These are phyloP conservation scores for Hirtodrosophila histrioides DNA, from an alignment of 2,888 invertebrate genomes.

Conservation along the genomic window DNA sequence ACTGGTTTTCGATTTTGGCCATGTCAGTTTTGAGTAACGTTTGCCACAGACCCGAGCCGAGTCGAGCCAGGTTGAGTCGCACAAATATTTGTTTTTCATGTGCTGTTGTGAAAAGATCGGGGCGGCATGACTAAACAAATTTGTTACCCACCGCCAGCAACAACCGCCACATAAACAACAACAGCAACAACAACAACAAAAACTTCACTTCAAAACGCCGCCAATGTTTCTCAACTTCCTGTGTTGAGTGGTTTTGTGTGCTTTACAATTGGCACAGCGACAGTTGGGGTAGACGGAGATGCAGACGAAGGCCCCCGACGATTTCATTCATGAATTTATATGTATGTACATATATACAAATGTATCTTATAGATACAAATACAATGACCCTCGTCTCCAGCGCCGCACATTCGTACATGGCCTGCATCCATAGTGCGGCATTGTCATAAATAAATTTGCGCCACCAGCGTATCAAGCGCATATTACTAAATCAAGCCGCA, in stretches of 20 bases:
- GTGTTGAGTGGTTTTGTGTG: constrained; percentile 62
- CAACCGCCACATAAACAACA: constrained; percentile 28
- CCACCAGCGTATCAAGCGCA: constrained; percentile 33
- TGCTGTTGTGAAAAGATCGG: constrained; percentile 73
- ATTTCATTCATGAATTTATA: constrained; percentile 76
- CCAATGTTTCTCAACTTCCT: constrained; percentile 77
- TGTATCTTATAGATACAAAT: constrained; percentile 63
- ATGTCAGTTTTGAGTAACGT: constrained; percentile 38
- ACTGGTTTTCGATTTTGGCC: constrained; percentile 64
- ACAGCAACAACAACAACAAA: constrained; percentile 23
- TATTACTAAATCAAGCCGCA: background rate
- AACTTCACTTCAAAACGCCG: constrained; percentile 74
- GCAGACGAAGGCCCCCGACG: constrained; percentile 22
- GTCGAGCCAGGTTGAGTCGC: background rate
- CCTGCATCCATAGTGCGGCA: constrained; percentile 72
- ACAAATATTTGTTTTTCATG: constrained; percentile 76
- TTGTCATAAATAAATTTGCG: constrained; percentile 68
- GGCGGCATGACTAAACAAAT: constrained; percentile 76
- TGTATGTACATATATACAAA: constrained; percentile 43
- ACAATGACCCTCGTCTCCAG: constrained; percentile 47
- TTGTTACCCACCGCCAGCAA: constrained; percentile 52
- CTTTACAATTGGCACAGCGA: constrained; percentile 70
- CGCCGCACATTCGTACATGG: constrained; percentile 60
- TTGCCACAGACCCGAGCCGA: background rate
- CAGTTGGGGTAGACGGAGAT: background rate